Percentiles rank a stretch among this genome's conserved stretches.
phyloP scores from a whole-genome alignment of 2,888 invertebrate genomes.

The Belgica antarctica region DNA sequence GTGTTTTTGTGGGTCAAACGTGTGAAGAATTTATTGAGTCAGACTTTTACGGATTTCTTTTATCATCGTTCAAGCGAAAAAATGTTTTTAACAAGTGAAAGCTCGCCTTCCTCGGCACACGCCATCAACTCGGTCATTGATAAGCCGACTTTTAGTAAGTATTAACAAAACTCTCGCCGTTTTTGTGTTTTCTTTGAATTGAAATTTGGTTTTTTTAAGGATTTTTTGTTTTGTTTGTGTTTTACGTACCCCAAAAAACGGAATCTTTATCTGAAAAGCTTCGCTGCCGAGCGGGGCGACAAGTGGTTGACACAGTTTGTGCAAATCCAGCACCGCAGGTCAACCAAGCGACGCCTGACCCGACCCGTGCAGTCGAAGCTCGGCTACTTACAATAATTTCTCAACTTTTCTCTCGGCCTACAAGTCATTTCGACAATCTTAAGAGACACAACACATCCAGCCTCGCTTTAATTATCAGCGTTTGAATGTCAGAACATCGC shows the following conservation, averaged over 20 bases:
- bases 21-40: constrained; percentile 1
- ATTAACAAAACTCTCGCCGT: constrained; percentile 24
- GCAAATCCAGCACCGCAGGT: neutral
- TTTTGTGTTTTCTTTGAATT: constrained; percentile 13
- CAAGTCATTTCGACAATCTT: constrained; percentile 34
- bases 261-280: constrained; percentile 23
- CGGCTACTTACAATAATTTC: constrained; percentile 39
- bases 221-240: constrained; percentile 14
- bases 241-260: constrained; percentile 42
- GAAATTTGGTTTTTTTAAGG: constrained; percentile 10
- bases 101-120: neutral
- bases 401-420: constrained; percentile 38
- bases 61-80: neutral
- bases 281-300: constrained; percentile 13
- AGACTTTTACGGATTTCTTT: neutral
- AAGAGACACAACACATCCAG: constrained; percentile 36
- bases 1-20: constrained; percentile 20
- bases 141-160: neutral
- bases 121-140: neutral
- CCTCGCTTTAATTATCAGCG: constrained; percentile 10
- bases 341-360: neutral
- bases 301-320: constrained; percentile 35
- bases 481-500: neutral
- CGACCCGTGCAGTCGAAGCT: constrained; percentile 16
- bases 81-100: neutral